phyloP scores from a whole-genome alignment of 2,888 invertebrate genomes.

The Amphimallon solstitiale region DNA sequence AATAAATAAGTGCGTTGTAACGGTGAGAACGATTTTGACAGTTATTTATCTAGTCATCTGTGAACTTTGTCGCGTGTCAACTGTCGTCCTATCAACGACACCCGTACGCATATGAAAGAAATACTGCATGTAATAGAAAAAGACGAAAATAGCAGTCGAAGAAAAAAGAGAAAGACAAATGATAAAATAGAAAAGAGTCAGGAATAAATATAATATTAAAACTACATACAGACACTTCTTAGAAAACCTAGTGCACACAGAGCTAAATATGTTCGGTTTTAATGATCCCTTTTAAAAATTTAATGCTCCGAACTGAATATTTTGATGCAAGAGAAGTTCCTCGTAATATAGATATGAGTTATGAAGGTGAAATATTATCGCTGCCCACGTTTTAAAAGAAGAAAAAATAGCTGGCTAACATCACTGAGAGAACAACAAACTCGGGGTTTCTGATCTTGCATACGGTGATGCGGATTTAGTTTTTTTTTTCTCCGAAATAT shows the following conservation, averaged over 20 bases:
- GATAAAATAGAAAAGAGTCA: not conserved
- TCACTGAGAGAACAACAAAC: not conserved
- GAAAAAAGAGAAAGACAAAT: no score
- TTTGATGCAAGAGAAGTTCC: slow-evolving; percentile 4
- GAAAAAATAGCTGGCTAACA: slow-evolving; percentile 1
- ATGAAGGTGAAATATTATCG: slow-evolving; percentile 8
- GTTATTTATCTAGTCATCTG: slow-evolving; percentile 46
- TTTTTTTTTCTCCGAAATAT: not conserved
- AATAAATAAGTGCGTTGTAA: slow-evolving; percentile 47
- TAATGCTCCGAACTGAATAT: slow-evolving; percentile 15
- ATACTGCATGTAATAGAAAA: not conserved
- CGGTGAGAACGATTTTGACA: slow-evolving; percentile 49
- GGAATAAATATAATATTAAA: not conserved
- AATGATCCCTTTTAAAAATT: slow-evolving; percentile 16
- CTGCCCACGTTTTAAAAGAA: slow-evolving; percentile 6
- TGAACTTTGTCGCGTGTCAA: slow-evolving; percentile 44
- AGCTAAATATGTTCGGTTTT: slow-evolving; percentile 13
- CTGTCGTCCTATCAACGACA: slow-evolving; percentile 13
- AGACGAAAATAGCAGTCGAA: not conserved
- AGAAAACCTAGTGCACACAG: not conserved
- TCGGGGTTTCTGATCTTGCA: slow-evolving; percentile 1
- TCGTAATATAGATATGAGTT: slow-evolving; percentile 10
- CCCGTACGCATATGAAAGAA: not conserved
- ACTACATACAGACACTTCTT: not conserved
- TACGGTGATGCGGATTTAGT: not conserved